Evolutionary conservation across 2,888 invertebrate species (phyloP), one percentile per base, ranked within the genome.

Genomic region (Phortica okadai): DNA sequence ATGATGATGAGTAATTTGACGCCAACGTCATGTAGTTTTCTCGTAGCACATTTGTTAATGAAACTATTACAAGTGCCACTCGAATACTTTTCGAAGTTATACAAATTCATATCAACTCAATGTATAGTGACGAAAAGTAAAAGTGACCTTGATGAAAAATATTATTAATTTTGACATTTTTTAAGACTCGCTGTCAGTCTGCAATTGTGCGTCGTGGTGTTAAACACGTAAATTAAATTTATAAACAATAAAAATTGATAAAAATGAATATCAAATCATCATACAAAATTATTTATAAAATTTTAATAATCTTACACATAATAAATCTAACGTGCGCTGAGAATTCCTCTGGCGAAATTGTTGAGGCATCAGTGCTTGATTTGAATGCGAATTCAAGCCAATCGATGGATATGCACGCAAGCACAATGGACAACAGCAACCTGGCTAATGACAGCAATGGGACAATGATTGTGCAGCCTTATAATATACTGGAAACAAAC

Each of bases 401-500:
- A 6, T 14, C 45, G 2, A 11, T 14, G 50, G 54, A 33, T n/a
- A 25, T 14, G 11, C 8, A 14, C 59, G 7, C 58, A 41, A 7
- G 1, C 5, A 10, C 58, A 42, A 10, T 58, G n/a, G 41, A 73
- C 45, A 25, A 4, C n/a, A 11, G 2, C 25, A 14, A 10, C 25
- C 8, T 10, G 14, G 21, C 25, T 54, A 16, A 54, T 45, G 54
- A 42, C 41, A 62, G 41, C 14, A 33, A 33, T 33, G 33, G 33
- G 33, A 59, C 79, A 1, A 66, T 88, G 41, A 56, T 82, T 16
- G 84, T 89, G 41, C 83, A 80, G 64, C 87, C 89, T 6, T 89
- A 90, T 75, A 89, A 89, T 74, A 88, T 89, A 72, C 80, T 89
- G 75, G 84, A 88, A 76, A 81, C 85, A 73, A 84, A 70, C 78